Evolutionary conservation across 2,113 vertebrate species (phyloP).

Genomic region (Eptesicus fuscus): DNA sequence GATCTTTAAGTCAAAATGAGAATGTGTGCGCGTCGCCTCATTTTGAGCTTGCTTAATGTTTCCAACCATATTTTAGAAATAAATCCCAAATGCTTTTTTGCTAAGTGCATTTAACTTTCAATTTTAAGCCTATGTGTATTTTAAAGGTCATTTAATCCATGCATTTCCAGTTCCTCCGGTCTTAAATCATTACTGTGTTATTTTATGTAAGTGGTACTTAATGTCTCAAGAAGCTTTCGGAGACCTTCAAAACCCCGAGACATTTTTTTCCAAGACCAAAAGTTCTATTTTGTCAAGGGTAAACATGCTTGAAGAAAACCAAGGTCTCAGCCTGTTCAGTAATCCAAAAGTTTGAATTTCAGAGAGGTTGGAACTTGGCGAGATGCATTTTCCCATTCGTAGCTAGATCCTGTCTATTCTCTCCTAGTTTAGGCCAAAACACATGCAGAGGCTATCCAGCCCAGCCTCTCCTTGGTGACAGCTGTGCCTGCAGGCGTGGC

Average conservation of each 20-base stretch:
- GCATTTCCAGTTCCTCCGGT: slow-evolving; percentile 44
- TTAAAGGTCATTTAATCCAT: slow-evolving; percentile 69
- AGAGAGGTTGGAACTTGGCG: slow-evolving; percentile 12
- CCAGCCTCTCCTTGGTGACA: not conserved
- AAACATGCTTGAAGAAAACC: slow-evolving; percentile 58
- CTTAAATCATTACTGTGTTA: slow-evolving; percentile 63
- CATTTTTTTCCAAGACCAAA: slow-evolving; percentile 44
- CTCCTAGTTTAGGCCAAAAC: not conserved
- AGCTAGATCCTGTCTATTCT: not conserved
- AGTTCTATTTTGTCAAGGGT: slow-evolving; percentile 58
- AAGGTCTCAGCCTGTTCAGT: not conserved
- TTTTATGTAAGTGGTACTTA: slow-evolving; percentile 72
- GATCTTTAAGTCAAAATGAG: slow-evolving; percentile 70
- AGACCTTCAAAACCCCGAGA: slow-evolving; percentile 59
- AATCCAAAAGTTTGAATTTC: slow-evolving; percentile 52
- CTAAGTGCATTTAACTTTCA: slow-evolving; percentile 61
- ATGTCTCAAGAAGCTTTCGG: slow-evolving; percentile 66
- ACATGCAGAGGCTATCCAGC: not conserved
- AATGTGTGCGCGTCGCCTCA: not conserved
- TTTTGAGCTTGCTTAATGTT: slow-evolving; percentile 66
- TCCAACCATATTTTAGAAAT: slow-evolving; percentile 68
- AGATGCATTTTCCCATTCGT: slow-evolving; percentile 7
- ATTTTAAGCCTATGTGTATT: slow-evolving; percentile 70
- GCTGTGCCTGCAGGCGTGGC: slow-evolving; percentile 54
- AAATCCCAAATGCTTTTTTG: slow-evolving; percentile 60